A percentile compares a stretch with the other conserved stretches of the same genome.
These are phyloP conservation scores for Apodemia hepburni DNA, from an alignment of 2,888 invertebrate genomes.

Conservation along the genomic window DNA sequence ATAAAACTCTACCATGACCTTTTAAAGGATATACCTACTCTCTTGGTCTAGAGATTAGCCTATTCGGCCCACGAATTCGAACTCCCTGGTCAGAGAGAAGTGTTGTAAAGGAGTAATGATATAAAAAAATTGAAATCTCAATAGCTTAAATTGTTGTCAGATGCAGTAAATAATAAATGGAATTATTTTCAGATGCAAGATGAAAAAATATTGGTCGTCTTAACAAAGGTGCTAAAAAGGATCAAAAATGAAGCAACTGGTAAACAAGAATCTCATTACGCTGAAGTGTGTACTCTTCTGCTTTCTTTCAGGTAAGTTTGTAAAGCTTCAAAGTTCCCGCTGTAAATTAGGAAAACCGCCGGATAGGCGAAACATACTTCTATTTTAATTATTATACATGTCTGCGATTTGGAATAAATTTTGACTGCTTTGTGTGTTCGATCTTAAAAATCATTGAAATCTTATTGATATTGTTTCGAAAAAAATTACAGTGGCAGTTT, in stretches of 20 bases:
- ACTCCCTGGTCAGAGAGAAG: no score
- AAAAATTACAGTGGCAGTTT: no score
- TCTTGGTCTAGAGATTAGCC: no score
- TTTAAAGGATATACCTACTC: no score
- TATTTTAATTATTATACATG: not conserved
- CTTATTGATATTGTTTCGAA: no score
- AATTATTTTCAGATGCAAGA: constrained; percentile 50
- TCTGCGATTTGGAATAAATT: not conserved
- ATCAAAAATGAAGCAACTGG: constrained; percentile 54
- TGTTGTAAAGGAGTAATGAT: no score
- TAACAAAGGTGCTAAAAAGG: constrained; percentile 33
- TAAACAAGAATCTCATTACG: constrained; percentile 87
- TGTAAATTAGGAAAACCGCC: constrained; percentile 12
- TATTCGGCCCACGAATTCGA: no score
- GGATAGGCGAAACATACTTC: not conserved
- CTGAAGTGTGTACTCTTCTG: constrained; percentile 90
- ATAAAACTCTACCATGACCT: no score
- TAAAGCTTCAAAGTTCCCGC: constrained; percentile 5
- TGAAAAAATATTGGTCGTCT: constrained; percentile 36
- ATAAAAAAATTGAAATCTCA: no score
- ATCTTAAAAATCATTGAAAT: no score
- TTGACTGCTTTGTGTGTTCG: not conserved
- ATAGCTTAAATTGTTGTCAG: no score
- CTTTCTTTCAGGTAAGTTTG: constrained; percentile 87
- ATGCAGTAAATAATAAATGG: not conserved